Base-by-base conservation (phyloP, 2,113 vertebrate species). In the Edolisoma coerulescens region DNA sequence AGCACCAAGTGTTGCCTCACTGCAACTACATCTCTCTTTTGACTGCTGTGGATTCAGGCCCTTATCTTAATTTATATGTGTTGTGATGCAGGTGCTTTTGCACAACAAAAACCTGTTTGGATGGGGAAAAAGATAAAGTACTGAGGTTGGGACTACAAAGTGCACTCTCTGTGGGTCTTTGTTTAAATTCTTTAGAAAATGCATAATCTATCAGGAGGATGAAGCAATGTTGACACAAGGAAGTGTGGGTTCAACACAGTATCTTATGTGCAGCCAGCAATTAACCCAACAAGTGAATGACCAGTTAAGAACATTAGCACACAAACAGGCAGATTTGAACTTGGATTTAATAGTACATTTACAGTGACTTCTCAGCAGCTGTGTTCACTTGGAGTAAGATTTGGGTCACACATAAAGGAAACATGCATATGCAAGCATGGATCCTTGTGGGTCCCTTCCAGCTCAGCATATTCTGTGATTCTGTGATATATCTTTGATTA, bases 401-500 rank as follows among this genome's bases (percentile, higher is more conserved):
- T 64, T 71, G 61, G 35, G 22, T 84, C 21, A 13, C 1, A 1
- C 1, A 0, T 47, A n/a, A 56, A 60, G 32, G 70, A 68, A 85
- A 24, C 28, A 60, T 0, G 3, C 22, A 10, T 42, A 41, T 0
- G 0, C 24, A 28, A 44, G 16, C 5, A 2, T 45, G 23, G 33
- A 53, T 53, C 33, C 39, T 53, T 24, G 28, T 61, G 64, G 15
- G 3, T 69, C 28, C 21, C 16, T 78, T 45, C n/a, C 47, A 70
- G 16, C 33, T 39, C 47, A n/a, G 23, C 33, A 20, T 39, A 39
- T 61, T 45, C 47, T 53, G n/a, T 54, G 39, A 17, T 32, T 61
- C 21, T 53, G 27, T 75, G 50, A 42, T 52, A 69, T 13, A 8
- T 53, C 22, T 64, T 64, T 73, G 52, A 30, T 65, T 65, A 33